Conservation (phyloP, 1,140 invertebrate genomes). For the Magallana gigas region DNA sequence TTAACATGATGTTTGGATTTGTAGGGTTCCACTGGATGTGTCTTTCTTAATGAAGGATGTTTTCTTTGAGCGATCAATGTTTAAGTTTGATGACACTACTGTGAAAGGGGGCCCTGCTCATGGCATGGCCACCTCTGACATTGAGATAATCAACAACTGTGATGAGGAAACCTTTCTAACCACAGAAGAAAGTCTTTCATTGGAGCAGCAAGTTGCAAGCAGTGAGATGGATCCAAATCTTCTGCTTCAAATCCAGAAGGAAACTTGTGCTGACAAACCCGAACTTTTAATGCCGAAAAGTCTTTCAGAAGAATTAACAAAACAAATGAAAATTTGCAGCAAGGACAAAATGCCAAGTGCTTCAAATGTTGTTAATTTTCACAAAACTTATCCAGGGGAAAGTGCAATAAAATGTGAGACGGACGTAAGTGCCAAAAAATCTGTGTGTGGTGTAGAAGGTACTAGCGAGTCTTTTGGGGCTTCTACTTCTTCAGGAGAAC, state of each 20-base stretch:
- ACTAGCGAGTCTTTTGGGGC: slow-evolving; percentile 48
- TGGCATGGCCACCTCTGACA: slow-evolving; percentile 59
- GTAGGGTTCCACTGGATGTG: slow-evolving; percentile 29
- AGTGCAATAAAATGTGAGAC: slow-evolving; percentile 32
- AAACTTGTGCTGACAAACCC: slow-evolving; percentile 59
- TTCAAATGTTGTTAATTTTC: slow-evolving; percentile 8
- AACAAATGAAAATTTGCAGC: slow-evolving; percentile 57
- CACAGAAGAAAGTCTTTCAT: slow-evolving; percentile 62
- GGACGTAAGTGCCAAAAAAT: slow-evolving; percentile 22
- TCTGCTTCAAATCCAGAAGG: slow-evolving; percentile 31
- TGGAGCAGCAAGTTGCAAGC: slow-evolving; percentile 67
- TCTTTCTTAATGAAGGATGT: slow-evolving; percentile 12
- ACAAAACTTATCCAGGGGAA: not conserved
- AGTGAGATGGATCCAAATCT: slow-evolving; percentile 62
- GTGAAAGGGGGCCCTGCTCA: not conserved
- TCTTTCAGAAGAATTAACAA: slow-evolving; percentile 70
- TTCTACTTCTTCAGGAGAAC: slow-evolving; percentile 61
- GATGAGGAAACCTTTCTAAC: slow-evolving; percentile 58
- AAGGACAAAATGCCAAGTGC: slow-evolving; percentile 35
- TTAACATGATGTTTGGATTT: not conserved
- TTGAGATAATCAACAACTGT: slow-evolving; percentile 55
- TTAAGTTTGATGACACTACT: slow-evolving; percentile 21
- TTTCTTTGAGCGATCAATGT: slow-evolving; percentile 17
- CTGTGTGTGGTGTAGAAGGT: not conserved
- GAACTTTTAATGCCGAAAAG: slow-evolving; percentile 68